Conservation (phyloP, 2,113 vertebrate genomes). For the Neotragus moschatus region DNA sequence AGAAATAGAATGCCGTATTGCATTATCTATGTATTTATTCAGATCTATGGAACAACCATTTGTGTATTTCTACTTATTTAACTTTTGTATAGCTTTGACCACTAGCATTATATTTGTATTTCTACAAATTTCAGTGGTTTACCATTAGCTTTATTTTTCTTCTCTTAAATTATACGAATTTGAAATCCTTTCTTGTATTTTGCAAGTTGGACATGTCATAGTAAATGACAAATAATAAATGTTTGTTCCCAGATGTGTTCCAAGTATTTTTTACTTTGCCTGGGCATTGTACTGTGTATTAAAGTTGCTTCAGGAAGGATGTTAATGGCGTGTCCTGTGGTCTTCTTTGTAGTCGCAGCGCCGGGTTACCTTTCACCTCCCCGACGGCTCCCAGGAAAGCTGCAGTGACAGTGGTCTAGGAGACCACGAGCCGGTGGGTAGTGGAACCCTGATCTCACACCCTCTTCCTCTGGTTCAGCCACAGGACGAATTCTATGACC, state of each 20-base stretch:
- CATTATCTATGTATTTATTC: neutral
- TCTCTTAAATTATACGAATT: neutral
- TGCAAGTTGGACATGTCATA: neutral
- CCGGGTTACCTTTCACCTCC: constrained; percentile 99
- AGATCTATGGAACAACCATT: neutral
- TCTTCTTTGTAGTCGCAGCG: constrained; percentile 99
- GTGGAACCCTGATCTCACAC: constrained; percentile 98
- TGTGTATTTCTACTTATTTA: neutral
- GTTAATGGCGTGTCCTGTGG: constrained; percentile 92
- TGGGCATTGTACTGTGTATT: neutral
- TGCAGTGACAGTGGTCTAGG: constrained; percentile 99
- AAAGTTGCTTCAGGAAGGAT: constrained; percentile 74
- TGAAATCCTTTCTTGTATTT: neutral
- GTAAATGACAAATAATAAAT: neutral
- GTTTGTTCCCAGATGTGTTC: neutral
- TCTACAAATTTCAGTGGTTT: neutral
- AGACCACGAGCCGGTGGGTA: constrained; percentile 97
- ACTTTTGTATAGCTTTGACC: neutral
- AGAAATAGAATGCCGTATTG: neutral
- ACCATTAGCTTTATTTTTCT: neutral
- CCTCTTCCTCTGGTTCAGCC: constrained; percentile 99
- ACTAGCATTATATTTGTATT: neutral
- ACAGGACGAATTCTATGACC: constrained; percentile 98
- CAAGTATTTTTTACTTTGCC: neutral
- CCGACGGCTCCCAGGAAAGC: constrained; percentile 99